Percentiles rank a stretch among this genome's conserved stretches.
Conservation (phyloP, 2,797 vertebrate genomes). For the Sebastes kiyomatsui region DNA sequence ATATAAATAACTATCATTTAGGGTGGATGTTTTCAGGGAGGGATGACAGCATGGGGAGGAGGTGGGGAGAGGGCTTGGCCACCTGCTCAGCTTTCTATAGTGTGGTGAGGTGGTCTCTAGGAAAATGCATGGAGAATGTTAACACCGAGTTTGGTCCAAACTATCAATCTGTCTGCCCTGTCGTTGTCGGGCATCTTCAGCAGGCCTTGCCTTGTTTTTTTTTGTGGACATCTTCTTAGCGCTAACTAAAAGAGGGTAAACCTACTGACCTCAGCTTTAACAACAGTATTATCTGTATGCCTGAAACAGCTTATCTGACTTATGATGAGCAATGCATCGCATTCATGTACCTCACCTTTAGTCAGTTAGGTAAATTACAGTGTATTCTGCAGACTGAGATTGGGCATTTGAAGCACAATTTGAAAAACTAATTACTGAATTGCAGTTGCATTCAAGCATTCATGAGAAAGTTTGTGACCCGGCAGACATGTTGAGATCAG, state of each 20-base stretch:
- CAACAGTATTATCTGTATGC: neutral
- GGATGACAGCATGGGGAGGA: constrained; percentile 46
- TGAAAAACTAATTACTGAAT: neutral
- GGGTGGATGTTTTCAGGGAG: constrained; percentile 61
- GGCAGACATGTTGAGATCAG: no score
- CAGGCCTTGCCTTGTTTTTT: constrained; percentile 2
- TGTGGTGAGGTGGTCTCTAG: constrained; percentile 20
- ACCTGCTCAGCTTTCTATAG: constrained; percentile 58
- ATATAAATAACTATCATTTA: constrained; percentile 67
- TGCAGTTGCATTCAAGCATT: neutral
- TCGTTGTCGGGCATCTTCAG: constrained; percentile 14
- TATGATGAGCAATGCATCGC: neutral
- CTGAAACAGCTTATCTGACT: neutral
- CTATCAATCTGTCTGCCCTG: constrained; percentile 66
- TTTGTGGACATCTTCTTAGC: neutral
- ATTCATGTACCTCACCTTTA: neutral
- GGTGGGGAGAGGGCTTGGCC: constrained; percentile 32
- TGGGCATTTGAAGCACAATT: neutral
- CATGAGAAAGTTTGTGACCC: no score
- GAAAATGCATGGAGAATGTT: constrained; percentile 30
- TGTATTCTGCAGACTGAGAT: neutral
- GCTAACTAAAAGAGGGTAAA: neutral
- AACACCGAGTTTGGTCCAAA: constrained; percentile 32
- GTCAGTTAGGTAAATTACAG: neutral
- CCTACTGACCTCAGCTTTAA: neutral